These are phyloP conservation scores for Vanessa tameamea DNA, from an alignment of 1,140 invertebrate species.

Conservation along the genomic window DNA sequence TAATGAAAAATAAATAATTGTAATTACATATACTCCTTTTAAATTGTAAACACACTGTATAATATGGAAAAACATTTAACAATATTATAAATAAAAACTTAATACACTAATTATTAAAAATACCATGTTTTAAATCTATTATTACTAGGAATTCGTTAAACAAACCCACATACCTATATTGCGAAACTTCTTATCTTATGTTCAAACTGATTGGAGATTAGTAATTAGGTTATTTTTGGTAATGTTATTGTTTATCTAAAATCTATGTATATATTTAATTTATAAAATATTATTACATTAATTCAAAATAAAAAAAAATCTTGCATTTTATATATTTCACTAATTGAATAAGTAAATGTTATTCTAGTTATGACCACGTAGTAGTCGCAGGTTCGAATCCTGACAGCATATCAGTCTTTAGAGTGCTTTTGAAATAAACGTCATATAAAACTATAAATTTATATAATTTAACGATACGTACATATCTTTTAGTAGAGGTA, in stretches of 20 bases:
- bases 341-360: not conserved
- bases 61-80: slow-evolving; percentile 21
- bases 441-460: not conserved
- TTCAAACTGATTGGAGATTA: not conserved
- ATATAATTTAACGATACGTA: no score
- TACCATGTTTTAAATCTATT: not conserved
- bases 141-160: slow-evolving; percentile 11
- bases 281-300: not conserved
- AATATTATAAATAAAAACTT: slow-evolving; percentile 19
- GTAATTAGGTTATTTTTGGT: not conserved
- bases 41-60: slow-evolving; percentile 14
- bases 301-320: not conserved
- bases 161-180: slow-evolving; percentile 14
- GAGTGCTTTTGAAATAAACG: not conserved
- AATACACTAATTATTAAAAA: slow-evolving; percentile 2
- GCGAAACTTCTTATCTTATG: not conserved
- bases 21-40: not conserved
- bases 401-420: slow-evolving; percentile 17
- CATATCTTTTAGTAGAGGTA: no score
- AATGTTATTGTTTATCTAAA: slow-evolving; percentile 6
- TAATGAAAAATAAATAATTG: not conserved
- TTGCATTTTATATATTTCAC: not conserved
- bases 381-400: slow-evolving; percentile 12
- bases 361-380: not conserved
- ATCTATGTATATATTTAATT: not conserved